Evolutionary conservation across 1,140 invertebrate genomes (phyloP).

Genomic region (Macrostomum lignano): DNA sequence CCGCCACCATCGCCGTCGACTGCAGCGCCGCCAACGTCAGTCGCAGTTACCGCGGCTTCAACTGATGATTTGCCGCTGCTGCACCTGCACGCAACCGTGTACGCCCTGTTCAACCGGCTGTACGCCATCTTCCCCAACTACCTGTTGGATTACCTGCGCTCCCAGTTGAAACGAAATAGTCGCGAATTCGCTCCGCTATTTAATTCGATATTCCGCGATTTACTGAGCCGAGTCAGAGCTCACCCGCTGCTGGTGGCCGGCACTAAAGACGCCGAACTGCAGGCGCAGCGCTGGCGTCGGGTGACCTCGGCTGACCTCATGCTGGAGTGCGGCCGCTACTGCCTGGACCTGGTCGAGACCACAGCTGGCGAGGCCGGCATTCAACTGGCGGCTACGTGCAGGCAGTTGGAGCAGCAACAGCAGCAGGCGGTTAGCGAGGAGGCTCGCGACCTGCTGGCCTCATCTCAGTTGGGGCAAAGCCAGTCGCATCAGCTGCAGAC

Average conservation of each 20-base stretch:
- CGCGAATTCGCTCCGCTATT: no score
- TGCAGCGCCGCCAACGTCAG: no score
- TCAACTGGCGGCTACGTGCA: slow-evolving; percentile 8
- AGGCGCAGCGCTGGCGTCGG: slow-evolving; percentile 21
- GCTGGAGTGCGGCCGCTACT: slow-evolving; percentile 49
- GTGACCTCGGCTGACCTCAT: slow-evolving; percentile 42
- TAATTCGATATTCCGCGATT: slow-evolving; percentile 38
- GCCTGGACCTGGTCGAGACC: slow-evolving; percentile 35
- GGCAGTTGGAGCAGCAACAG: neutral
- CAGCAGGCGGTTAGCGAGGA: neutral
- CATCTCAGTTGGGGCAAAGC: no score
- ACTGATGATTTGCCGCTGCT: no score
- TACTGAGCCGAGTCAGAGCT: slow-evolving; percentile 58
- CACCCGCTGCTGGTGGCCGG: slow-evolving; percentile 54
- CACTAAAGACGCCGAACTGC: slow-evolving; percentile 45
- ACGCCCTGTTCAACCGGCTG: slow-evolving; percentile 54
- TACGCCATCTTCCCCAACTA: slow-evolving; percentile 78
- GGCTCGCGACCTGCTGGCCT: no score
- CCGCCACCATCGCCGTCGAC: no score
- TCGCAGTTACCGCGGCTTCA: no score
- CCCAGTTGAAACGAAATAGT: no score
- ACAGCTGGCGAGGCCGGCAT: slow-evolving; percentile 14
- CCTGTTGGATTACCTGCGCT: slow-evolving; percentile 46
- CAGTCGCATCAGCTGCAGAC: no score
- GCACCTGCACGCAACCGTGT: slow-evolving; percentile 48